Conservation (phyloP, 2,888 invertebrate genomes). For the Calameuta idolon region DNA sequence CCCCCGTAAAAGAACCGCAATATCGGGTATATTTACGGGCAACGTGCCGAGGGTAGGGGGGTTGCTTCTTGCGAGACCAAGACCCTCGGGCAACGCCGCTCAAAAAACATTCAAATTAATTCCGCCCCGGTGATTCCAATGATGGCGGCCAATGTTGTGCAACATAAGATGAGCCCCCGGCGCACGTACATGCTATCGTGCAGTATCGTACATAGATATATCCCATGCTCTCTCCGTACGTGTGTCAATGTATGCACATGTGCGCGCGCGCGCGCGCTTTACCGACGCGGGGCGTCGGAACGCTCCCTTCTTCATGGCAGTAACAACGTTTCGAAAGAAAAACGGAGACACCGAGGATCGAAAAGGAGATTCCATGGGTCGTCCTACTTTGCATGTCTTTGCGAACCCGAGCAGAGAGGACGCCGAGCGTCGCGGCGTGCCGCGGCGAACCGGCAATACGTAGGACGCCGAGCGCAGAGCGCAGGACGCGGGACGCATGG, state of each 20-base stretch:
- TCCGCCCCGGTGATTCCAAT: conserved; percentile 57
- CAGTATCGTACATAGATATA: neutral
- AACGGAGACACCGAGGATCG: conserved; percentile 13
- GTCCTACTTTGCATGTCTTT: conserved; percentile 49
- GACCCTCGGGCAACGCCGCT: conserved; percentile 50
- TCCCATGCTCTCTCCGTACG: neutral
- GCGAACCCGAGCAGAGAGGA: conserved; percentile 32
- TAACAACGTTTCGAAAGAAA: conserved; percentile 41
- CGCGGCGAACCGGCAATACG: conserved; percentile 25
- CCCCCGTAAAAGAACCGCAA: conserved; percentile 35
- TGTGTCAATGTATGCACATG: conserved; percentile 11
- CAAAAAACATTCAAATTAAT: conserved; percentile 65
- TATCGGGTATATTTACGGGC: conserved; percentile 58
- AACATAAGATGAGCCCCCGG: conserved; percentile 48
- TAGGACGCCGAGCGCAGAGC: conserved; percentile 22
- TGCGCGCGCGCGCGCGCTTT: conserved; percentile 29
- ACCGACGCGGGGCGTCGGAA: conserved; percentile 31
- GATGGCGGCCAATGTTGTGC: conserved; percentile 62
- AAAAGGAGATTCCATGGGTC: conserved; percentile 18
- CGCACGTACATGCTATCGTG: neutral
- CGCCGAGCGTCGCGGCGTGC: conserved; percentile 37
- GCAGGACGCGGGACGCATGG: conserved; percentile 17
- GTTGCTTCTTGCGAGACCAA: conserved; percentile 48
- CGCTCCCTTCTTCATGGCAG: conserved; percentile 31
- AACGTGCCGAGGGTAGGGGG: conserved; percentile 26